A percentile compares a stretch with the other conserved stretches of the same genome.
Conservation (phyloP, 2,888 invertebrate species). For the Chymomyza amoena region DNA sequence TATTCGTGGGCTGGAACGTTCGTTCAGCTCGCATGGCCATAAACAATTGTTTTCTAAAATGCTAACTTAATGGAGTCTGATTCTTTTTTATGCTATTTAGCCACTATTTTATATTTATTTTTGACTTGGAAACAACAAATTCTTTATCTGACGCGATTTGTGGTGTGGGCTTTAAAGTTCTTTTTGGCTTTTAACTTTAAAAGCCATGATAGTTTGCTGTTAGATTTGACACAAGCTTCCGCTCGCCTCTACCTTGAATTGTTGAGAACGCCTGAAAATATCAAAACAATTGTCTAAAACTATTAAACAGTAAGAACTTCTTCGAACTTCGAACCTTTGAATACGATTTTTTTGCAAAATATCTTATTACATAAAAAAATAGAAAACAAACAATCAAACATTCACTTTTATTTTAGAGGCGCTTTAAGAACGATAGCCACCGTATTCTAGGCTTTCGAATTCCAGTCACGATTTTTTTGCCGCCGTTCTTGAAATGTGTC, state of each 20-base stretch:
- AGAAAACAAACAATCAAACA: slow-evolving; percentile 15
- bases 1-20: neutral
- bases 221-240: neutral
- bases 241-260: neutral
- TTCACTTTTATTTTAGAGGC: slow-evolving; percentile 43
- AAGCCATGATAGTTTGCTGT: neutral
- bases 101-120: slow-evolving; percentile 1
- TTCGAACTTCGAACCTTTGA: too few relatives aligned
- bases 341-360: too few relatives aligned
- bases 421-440: slow-evolving; percentile 31
- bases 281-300: too few relatives aligned
- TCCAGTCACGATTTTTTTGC: slow-evolving; percentile 45
- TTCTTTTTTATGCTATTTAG: neutral
- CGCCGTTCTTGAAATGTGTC: neutral
- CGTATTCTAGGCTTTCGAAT: slow-evolving; percentile 23
- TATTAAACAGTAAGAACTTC: too few relatives aligned
- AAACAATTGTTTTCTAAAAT: neutral
- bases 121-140: slow-evolving; percentile 13
- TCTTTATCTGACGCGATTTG: slow-evolving; percentile 4
- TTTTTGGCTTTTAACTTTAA: neutral
- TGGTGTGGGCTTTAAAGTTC: slow-evolving; percentile 21
- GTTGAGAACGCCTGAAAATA: neutral
- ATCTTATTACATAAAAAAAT: too few relatives aligned
- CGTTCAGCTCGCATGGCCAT: neutral
- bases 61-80: slow-evolving; percentile 42